phyloP scores from a whole-genome alignment of 1,140 invertebrate genomes.

The Zaprionus inermis region DNA sequence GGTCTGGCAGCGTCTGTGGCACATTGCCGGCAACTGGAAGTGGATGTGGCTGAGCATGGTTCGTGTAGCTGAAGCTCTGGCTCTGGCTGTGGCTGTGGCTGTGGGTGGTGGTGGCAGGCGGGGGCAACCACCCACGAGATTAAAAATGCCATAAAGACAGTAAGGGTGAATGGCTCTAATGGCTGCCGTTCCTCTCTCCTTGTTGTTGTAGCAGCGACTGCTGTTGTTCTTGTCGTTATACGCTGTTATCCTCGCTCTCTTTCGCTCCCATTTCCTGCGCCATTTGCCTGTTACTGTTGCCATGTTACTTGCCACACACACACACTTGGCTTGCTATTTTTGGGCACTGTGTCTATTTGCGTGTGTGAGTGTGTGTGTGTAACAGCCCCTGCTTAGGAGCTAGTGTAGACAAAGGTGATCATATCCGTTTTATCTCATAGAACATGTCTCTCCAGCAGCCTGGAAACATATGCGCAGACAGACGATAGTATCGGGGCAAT shows the following conservation, averaged over 20 bases:
- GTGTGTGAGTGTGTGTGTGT: conserved; percentile 2
- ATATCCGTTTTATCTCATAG: conserved; percentile 20
- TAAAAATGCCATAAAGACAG: conserved; percentile 83
- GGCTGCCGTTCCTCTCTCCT: conserved; percentile 62
- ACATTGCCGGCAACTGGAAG: conserved; percentile 21
- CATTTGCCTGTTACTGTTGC: conserved; percentile 20
- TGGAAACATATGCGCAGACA: conserved; percentile 14
- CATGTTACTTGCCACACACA: conserved; percentile 20
- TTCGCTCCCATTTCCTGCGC: conserved; percentile 12
- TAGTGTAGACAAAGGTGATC: conserved; percentile 4
- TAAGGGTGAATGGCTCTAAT: conserved; percentile 82
- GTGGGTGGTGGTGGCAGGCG: conserved; percentile 36
- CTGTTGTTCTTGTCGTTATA: conserved; percentile 61
- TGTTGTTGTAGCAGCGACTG: neutral
- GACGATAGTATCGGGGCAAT: neutral
- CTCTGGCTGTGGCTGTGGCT: conserved; percentile 12
- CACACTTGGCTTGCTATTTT: conserved; percentile 9
- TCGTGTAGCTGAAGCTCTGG: neutral
- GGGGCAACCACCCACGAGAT: conserved; percentile 77
- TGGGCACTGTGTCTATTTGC: neutral
- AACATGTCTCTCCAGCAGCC: neutral
- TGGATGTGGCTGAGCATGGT: conserved; percentile 10
- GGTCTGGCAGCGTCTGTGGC: conserved; percentile 36
- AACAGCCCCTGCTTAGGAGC: neutral
- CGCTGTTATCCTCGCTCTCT: conserved; percentile 46